Evolutionary conservation across 2,797 vertebrate genomes (phyloP).

Genomic region (Peromyscus aztecus): DNA sequence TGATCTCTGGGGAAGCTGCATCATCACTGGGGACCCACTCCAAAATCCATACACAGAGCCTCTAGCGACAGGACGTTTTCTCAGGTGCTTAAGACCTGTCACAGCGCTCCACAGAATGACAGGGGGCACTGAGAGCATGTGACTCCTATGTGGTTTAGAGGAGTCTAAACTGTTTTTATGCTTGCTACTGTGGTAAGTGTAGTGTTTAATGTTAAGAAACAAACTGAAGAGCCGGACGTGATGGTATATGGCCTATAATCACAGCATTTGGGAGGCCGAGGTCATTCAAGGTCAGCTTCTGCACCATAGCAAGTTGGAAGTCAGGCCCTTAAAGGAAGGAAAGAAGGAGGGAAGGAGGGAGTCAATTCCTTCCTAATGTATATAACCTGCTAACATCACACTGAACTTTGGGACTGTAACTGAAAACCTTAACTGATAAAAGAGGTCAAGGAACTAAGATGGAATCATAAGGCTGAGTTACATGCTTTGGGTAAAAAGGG

Average conservation of each 20-base stretch:
- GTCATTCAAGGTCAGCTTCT: not conserved
- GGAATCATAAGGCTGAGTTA: not conserved
- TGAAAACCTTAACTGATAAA: not conserved
- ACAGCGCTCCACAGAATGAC: not conserved
- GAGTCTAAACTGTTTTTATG: not conserved
- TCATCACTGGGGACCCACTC: not conserved
- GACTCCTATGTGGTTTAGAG: not conserved
- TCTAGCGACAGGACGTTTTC: not conserved
- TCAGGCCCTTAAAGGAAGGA: not conserved
- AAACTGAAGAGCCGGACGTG: not conserved
- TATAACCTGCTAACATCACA: not conserved
- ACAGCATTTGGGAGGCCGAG: not conserved
- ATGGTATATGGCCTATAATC: not conserved
- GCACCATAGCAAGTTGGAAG: not conserved
- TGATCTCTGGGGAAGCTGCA: not conserved
- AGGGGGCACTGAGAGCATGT: not conserved
- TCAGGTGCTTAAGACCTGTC: not conserved
- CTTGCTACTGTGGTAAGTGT: not conserved
- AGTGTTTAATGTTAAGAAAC: constrained; percentile 1
- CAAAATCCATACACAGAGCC: not conserved
- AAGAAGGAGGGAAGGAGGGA: not conserved
- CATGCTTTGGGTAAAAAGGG: not conserved
- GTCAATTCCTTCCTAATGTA: not conserved
- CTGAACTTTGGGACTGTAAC: not conserved
- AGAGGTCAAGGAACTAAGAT: not conserved